Percentiles rank a stretch among this genome's conserved stretches.
Evolutionary conservation across 2,113 vertebrate genomes (phyloP).

Genomic region (Raja brachyura): DNA sequence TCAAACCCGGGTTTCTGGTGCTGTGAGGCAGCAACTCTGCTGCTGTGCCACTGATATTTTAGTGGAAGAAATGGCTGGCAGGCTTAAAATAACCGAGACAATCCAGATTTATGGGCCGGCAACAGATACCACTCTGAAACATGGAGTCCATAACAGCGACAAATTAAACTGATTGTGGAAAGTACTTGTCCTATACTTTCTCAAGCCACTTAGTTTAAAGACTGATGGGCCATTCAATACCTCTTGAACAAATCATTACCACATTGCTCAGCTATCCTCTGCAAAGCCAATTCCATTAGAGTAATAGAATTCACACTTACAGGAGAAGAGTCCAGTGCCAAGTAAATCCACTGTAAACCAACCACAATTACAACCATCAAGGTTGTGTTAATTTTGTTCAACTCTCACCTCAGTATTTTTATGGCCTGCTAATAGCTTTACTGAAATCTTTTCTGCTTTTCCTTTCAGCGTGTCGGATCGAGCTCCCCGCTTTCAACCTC

Average conservation of each 20-base stretch:
- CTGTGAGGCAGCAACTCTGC: no score
- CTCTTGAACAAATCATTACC: neutral
- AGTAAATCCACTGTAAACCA: neutral
- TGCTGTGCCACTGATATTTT: neutral
- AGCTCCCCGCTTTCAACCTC: neutral
- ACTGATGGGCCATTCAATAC: neutral
- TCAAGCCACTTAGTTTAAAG: neutral
- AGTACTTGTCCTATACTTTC: neutral
- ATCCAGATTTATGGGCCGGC: neutral
- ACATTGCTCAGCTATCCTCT: neutral
- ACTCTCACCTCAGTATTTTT: neutral
- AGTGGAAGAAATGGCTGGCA: neutral
- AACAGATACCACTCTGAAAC: no score
- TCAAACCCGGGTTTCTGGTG: no score
- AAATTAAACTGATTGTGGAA: neutral
- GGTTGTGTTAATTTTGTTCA: conserved; percentile 5
- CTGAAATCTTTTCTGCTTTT: neutral
- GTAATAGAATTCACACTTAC: neutral
- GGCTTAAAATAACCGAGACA: neutral
- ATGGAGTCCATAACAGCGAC: neutral
- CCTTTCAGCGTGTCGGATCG: neutral
- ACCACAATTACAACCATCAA: conserved; percentile 12
- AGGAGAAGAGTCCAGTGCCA: neutral
- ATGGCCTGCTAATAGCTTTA: neutral
- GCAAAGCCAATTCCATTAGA: neutral